A percentile compares a stretch with the other conserved stretches of the same genome.
Evolutionary conservation across 2,888 invertebrate species (phyloP).

Genomic region (Calliopum simillimum): DNA sequence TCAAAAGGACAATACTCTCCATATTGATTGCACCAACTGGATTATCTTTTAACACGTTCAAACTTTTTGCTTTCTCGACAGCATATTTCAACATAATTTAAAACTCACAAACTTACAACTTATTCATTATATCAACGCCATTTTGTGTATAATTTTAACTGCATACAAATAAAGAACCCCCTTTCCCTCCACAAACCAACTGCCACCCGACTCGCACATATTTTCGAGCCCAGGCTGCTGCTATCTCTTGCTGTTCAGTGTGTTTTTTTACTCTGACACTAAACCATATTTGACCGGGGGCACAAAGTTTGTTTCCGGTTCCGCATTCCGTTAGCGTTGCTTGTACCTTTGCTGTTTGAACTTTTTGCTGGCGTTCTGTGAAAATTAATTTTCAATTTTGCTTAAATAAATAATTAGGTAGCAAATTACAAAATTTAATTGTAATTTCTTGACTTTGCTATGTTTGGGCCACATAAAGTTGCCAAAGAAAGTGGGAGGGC

Average conservation of each 20-base stretch:
- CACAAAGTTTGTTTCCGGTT: constrained; percentile 32
- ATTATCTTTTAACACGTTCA: constrained; percentile 16
- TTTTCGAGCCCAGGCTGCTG: neutral
- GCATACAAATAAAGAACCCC: constrained; percentile 9
- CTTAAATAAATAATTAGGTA: constrained; percentile 67
- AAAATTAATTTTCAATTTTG: constrained; percentile 67
- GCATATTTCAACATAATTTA: constrained; percentile 39
- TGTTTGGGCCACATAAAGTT: too few species aligned
- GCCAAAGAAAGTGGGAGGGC: too few species aligned
- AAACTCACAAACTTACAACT: constrained; percentile 14
- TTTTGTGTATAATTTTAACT: constrained; percentile 24
- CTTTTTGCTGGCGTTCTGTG: constrained; percentile 55
- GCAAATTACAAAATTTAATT: constrained; percentile 67
- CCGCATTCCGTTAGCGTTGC: constrained; percentile 22
- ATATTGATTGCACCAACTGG: neutral
- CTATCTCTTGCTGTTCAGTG: constrained; percentile 29
- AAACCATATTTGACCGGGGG: constrained; percentile 48
- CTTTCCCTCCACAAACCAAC: constrained; percentile 9
- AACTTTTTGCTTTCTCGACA: constrained; percentile 26
- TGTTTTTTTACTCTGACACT: neutral
- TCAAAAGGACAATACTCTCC: too few species aligned
- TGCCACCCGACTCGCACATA: neutral
- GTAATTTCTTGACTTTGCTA: constrained; percentile 53
- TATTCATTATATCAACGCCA: neutral
- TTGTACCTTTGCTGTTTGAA: constrained; percentile 33